Evolutionary conservation across 2,797 vertebrate genomes (phyloP), one percentile per base, ranked within the genome.

Genomic region (Malacoctenus gilli): DNA sequence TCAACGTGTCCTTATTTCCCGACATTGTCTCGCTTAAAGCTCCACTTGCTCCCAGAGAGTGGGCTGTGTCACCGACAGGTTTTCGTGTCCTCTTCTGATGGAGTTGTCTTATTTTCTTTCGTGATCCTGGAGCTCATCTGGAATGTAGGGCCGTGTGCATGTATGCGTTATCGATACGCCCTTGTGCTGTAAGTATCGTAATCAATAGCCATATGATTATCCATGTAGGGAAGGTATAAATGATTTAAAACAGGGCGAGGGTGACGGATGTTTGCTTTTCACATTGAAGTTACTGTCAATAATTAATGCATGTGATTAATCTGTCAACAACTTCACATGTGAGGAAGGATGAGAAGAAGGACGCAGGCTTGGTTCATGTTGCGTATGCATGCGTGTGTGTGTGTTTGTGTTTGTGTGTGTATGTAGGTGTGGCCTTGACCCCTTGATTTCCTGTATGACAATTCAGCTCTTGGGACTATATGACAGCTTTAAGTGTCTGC

Each of bases 271-370:
- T 95, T 96, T 97, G 93, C 94, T 92, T 95, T 88, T 93, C 93
- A 95, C 94, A 96, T 96, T 95, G 95, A 97, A 95, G 94, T 95
- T 93, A 93, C 91, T 94, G 95, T 97, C 96, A 95, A 97, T 99
- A 98, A 98, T 96, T 95, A 95, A 98, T 97, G 95, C 93, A 94
- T 91, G 90, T 93, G 94, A 95, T 96, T 95, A 96, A 96, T 95
- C 92, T 92, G 93, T 91, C 93, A 96, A 93, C 92, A 94, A 89
- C 91, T 93, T 93, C 92, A 86, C 88, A 93, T 89, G 88, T 90
- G 85, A 85, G 88, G 90, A 85, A 89, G 89, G 89, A 87, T 92
- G 92, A 88, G 92, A 92, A 88, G 86, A 90, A 83, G 88, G 84
- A 88, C 90, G 77, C 88, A 68, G 91, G 94, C 92, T 92, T 93